Percentiles rank a stretch among this genome's conserved stretches.
These are phyloP conservation scores for Temnothorax unifasciatus DNA, from an alignment of 2,888 invertebrate genomes.

Conservation along the genomic window DNA sequence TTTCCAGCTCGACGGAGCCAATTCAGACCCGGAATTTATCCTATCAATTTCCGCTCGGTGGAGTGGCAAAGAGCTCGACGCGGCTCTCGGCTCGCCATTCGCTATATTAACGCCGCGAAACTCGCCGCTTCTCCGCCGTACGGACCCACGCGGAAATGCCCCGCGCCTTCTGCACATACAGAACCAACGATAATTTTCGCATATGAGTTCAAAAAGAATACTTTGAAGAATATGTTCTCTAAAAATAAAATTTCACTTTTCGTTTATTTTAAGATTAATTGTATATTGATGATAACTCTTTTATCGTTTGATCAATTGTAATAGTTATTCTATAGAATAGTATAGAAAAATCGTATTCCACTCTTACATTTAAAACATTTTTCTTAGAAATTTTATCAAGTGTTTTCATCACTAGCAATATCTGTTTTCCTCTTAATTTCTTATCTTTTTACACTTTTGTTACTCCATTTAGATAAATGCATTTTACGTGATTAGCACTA, in stretches of 20 bases:
- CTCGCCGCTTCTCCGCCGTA: slow-evolving; percentile 75
- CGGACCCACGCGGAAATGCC: slow-evolving; percentile 60
- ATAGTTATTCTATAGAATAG: neutral
- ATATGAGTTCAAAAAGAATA: neutral
- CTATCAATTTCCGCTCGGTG: slow-evolving; percentile 89
- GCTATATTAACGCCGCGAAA: slow-evolving; percentile 85
- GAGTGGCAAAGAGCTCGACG: slow-evolving; percentile 88
- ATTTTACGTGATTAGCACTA: neutral
- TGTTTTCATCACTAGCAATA: neutral
- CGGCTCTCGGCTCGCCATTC: slow-evolving; percentile 84
- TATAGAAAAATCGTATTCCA: neutral
- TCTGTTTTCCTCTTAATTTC: neutral
- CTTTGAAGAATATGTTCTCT: neutral
- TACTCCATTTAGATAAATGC: slow-evolving; percentile 4
- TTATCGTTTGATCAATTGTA: neutral
- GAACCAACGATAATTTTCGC: neutral
- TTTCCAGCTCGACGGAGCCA: slow-evolving; percentile 88
- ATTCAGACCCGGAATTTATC: slow-evolving; percentile 89
- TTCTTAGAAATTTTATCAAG: neutral
- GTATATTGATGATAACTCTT: neutral
- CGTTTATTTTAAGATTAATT: neutral
- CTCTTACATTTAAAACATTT: neutral
- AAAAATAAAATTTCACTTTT: neutral
- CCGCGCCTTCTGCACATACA: slow-evolving; percentile 39
- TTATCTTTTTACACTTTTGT: neutral